Evolutionary conservation across 2,888 invertebrate genomes (phyloP), one percentile per base, ranked within the genome.

Genomic region (Drosophila barbarae): DNA sequence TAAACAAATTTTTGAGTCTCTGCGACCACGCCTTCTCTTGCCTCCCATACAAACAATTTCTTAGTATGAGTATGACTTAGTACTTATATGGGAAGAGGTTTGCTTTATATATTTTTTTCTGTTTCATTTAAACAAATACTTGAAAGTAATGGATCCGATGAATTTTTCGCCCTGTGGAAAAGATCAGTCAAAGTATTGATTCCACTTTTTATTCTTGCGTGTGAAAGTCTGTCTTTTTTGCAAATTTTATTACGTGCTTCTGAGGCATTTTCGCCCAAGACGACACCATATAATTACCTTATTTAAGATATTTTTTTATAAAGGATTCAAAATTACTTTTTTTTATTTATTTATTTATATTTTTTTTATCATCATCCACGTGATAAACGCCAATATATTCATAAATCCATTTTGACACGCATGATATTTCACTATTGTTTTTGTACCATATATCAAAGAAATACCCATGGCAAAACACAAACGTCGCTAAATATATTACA

Each of bases 391-490:
- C 21, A 21, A 21, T 42, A 26, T 42, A 26, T n/a, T 26, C 5
- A n/a, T 26, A 26, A 28, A 44, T 44, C n/a, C 26, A 26, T 15
- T 36, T n/a, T n/a, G 23, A 49, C 44, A 35, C 35, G n/a, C 7
- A n/a, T n/a, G n/a, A 7, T n/a, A 35, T n/a, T 35, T n/a, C 8
- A 34, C 34, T 21, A 32, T 44, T 44, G 15, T 51, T 44, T 32
- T 21, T 38, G 18, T 12, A 13, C 46, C 46, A 52, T 38, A 59
- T 61, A 55, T 55, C 38, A n/a, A 44, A 32, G 26, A 50, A 44
- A 38, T 53, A 34, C 30, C 49, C 41, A 55, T 34, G 38, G 6
- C 30, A 12, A 46, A 55, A 50, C 26, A 41, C 35, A 21, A 60
- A 60, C 41, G 38, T 47, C 9, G n/a, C 30, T 30, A 10, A 30